Conservation (phyloP, 2,113 vertebrate species). For the Phocoena sinus region DNA sequence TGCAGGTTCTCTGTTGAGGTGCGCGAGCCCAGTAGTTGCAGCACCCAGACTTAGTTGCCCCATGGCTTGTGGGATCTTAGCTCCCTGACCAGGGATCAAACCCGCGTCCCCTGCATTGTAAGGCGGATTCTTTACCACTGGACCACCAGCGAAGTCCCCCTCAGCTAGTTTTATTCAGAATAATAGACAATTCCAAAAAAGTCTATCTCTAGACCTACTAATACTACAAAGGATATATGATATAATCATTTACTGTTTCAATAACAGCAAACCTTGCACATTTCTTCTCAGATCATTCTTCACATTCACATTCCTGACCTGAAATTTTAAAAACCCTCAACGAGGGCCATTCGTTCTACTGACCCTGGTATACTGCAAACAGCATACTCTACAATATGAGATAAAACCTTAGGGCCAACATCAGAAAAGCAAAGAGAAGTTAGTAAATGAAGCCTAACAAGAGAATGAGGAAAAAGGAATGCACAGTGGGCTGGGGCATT, state of each 20-base stretch:
- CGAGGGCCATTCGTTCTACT: not conserved
- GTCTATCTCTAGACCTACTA: not conserved
- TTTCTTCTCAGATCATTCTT: constrained; percentile 2
- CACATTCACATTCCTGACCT: not conserved
- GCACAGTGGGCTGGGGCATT: not conserved
- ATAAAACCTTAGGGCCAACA: not conserved
- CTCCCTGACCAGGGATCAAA: too few relatives aligned
- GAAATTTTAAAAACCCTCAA: not conserved
- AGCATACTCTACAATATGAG: not conserved
- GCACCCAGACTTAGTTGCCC: too few relatives aligned
- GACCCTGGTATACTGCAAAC: not conserved
- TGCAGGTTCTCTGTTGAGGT: too few relatives aligned
- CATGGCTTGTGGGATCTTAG: too few relatives aligned
- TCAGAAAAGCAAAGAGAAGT: not conserved
- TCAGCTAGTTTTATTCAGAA: constrained; percentile 37
- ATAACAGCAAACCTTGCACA: not conserved
- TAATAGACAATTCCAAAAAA: not conserved
- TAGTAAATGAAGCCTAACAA: not conserved
- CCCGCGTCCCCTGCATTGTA: too few relatives aligned
- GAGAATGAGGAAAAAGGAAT: not conserved
- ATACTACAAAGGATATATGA: not conserved
- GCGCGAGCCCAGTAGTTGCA: too few relatives aligned
- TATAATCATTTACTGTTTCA: not conserved
- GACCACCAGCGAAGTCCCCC: too few relatives aligned
- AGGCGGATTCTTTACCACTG: too few relatives aligned